Evolutionary conservation across 2,113 vertebrate species (phyloP).

Genomic region (Astur gentilis): DNA sequence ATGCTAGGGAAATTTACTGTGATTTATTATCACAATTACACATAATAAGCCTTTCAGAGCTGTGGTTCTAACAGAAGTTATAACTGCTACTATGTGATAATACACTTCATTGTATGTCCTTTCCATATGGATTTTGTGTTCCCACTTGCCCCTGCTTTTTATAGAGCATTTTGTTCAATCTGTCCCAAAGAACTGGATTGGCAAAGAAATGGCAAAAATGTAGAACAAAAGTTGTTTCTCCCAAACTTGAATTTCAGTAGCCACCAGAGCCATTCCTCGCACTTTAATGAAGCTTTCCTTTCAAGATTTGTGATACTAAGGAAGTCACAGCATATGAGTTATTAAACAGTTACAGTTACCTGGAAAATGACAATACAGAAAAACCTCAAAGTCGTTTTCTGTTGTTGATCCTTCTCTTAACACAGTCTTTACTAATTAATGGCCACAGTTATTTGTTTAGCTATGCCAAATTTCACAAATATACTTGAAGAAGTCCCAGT

Average conservation of each 20-base stretch:
- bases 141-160: background rate
- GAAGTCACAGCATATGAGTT: background rate
- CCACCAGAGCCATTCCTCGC: background rate
- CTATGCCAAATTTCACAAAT: background rate
- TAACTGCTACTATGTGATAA: background rate
- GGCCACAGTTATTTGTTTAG: background rate
- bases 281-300: background rate
- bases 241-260: background rate
- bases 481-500: background rate
- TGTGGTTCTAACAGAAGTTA: background rate
- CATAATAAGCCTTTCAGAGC: background rate
- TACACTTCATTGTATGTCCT: background rate
- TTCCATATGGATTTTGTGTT: background rate
- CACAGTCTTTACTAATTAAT: background rate
- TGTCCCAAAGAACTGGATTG: background rate
- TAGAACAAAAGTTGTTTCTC: background rate
- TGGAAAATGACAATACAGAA: background rate
- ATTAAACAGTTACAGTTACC: background rate
- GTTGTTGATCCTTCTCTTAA: background rate
- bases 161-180: background rate
- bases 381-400: background rate
- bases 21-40: conserved; percentile 27
- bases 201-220: background rate
- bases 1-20: background rate
- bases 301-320: background rate